Evolutionary conservation across 2,888 invertebrate species (phyloP), one percentile per base, ranked within the genome.

Genomic region (Frankliniella fusca): DNA sequence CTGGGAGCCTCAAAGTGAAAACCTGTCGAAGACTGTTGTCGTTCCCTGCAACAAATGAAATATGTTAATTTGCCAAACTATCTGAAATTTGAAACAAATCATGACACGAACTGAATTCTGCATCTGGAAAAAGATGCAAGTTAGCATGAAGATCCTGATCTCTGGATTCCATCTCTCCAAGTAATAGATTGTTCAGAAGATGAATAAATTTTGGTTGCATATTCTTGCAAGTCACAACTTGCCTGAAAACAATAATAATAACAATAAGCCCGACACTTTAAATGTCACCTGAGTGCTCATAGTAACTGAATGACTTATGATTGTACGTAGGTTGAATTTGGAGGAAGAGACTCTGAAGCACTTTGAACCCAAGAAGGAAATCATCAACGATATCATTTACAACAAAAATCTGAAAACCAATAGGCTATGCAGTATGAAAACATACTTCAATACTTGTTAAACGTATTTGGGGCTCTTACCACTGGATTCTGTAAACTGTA

Each of bases 361-460:
- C 89, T 82, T 89, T 88, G 87, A 92, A 93, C 85, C 92, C 91
- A 0, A 93, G 92, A 0, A 89, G 88, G 0, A 91, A 76, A 76
- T 76, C 89, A 87, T 95, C 94, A 27, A 90, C 88, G 83, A 92
- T 90, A 87, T 95, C 94, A 84, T 93, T 91, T 85, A 94, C 89
- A 81, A 94, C 88, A 86, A 90, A 90, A 2, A 95, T 86, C 91
- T 93, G 85, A 85, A 84, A 83, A 70, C 84, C 82, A 82, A 81
- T 84, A 81, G 65, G 15, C 82, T 82, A 82, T 81, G 83, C 83
- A 83, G 83, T 85, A 80, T 80, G 65, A 50, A 82, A 48, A 28
- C 27, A 28, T 49, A 28, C 15, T 80, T 80, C 80, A 54, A 80
- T 81, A 80, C 76, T 12, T 54, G 65, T n/a, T 27, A 80, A 48